Evolutionary conservation across 2,888 invertebrate species (phyloP).

Genomic region (Synergus umbraculus): DNA sequence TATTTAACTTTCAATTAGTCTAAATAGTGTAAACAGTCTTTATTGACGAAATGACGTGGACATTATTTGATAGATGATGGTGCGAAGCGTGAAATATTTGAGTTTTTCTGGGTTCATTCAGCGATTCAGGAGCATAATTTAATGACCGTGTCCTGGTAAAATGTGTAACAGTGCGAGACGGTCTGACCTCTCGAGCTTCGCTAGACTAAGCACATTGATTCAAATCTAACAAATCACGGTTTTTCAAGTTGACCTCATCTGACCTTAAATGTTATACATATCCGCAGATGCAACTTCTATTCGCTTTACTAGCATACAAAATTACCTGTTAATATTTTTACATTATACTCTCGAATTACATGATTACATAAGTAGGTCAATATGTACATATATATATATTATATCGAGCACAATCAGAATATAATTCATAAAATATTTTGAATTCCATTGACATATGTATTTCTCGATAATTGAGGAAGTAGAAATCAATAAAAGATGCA

Average conservation of each 20-base stretch:
- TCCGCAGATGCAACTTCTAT: background rate
- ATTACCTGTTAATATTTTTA: background rate
- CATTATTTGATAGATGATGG: too few species aligned
- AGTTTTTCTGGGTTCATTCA: conserved; percentile 4
- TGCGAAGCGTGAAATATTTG: background rate
- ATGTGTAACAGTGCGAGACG: conserved; percentile 52
- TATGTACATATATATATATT: too few species aligned
- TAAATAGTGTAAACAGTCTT: too few species aligned
- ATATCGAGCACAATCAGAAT: too few species aligned
- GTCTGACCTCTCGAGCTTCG: conserved; percentile 49
- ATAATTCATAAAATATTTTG: too few species aligned
- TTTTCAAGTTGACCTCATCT: conserved; percentile 25
- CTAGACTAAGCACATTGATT: conserved; percentile 52
- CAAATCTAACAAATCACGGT: conserved; percentile 1
- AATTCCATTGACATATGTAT: too few species aligned
- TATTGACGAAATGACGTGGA: too few species aligned
- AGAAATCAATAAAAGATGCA: too few species aligned
- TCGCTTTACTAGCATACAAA: background rate
- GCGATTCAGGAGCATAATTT: conserved; percentile 42
- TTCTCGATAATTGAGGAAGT: too few species aligned
- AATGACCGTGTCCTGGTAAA: conserved; percentile 51
- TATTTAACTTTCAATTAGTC: too few species aligned
- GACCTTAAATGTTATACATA: conserved; percentile 9
- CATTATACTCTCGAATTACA: background rate
- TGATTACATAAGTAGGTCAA: too few species aligned